phyloP scores from a whole-genome alignment of 2,797 vertebrate genomes.

The Alosa sapidissima region DNA sequence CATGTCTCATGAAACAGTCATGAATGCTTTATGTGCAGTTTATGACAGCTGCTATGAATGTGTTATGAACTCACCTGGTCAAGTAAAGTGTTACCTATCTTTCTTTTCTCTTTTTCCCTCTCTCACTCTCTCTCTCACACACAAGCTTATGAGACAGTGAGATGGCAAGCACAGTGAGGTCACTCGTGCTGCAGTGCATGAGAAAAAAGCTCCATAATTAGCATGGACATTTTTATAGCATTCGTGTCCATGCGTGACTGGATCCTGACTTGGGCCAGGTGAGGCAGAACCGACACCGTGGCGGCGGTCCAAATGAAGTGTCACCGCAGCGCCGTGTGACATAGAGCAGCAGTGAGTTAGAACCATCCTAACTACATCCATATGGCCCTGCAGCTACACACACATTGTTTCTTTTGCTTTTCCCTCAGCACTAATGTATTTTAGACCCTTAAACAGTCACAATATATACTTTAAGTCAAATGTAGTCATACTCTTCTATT shows the following conservation, averaged over 20 bases:
- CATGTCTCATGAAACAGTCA: too few relatives aligned
- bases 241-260: background rate
- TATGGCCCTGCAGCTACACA: background rate
- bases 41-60: too few relatives aligned
- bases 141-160: background rate
- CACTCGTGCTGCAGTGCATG: background rate
- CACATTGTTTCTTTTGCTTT: too few relatives aligned
- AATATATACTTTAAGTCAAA: background rate
- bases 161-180: background rate
- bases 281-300: background rate
- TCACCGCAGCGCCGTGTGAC: background rate
- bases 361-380: background rate
- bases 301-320: conserved; percentile 6
- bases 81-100: background rate
- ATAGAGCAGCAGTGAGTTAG: background rate
- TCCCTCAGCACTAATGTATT: background rate
- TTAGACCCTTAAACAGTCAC: background rate
- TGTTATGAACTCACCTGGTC: too few relatives aligned
- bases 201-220: background rate
- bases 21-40: too few relatives aligned
- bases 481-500: background rate
- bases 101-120: background rate
- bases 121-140: background rate
- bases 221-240: background rate
- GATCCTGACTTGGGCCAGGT: background rate